Base-by-base conservation (phyloP, 2,888 invertebrate species). In the Xestoiulus laeticollis region DNA sequence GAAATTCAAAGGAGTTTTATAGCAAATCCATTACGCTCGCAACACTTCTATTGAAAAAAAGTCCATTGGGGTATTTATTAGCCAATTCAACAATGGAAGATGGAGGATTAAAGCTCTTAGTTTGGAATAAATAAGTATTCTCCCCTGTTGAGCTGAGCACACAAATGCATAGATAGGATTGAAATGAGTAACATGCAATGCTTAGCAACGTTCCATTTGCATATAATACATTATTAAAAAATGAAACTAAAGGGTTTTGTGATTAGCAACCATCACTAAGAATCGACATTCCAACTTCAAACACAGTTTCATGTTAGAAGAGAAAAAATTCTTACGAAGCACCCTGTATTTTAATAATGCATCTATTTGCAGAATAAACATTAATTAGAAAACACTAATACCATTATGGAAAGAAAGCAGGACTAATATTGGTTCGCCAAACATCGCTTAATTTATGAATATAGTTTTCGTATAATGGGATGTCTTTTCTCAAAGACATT, bases 1-100 rank as follows among this genome's bases (percentile, higher is more conserved):
- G 43, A 85, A 85, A 85, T 85, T 85, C 33, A 85, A 85, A 85
- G 12, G 78, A 78, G 78, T 78, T 78, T 78, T 78, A 30, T 10
- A 3, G 26, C 6, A 30, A 78, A 78, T 78, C 78, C 30, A 78
- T 3, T 2, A 30, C 22, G 78, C 12, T 78, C 14, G 8, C 26
- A 26, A 22, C 78, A 26, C 78, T 22, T 78, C 30, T 78, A 30
- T 78, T 78, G 0, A 68, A 4, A 78, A 78, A 78, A 78, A 48
- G 22, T 22, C 78, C 30, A 78, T 30, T 30, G 78, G 78, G 78
- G 78, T 30, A 30, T 78, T 78, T 78, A 78, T 78, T 78, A 78
- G 30, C 1, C 78, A 30, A 78, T 78, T 78, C 78, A 78, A 78
- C 6, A 78, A 30, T 78, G 30, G 78, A 78, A 78, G 78, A 78